A percentile compares a stretch with the other conserved stretches of the same genome.
phyloP scores from a whole-genome alignment of 2,113 vertebrate species.

The human (Homo sapiens) region DNA sequence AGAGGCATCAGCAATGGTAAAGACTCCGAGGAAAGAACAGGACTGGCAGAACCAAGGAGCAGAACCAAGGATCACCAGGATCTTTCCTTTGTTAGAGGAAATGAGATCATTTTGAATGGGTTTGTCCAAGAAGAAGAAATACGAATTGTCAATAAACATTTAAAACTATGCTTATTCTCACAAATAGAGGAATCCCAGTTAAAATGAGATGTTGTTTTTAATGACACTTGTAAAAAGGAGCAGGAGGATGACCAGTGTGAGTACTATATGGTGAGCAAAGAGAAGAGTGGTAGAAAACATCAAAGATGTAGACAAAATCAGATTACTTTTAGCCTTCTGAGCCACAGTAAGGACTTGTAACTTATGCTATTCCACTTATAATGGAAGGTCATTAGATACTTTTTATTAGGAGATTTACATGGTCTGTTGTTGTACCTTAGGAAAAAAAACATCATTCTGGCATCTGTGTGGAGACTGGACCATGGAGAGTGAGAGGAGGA shows the following conservation, averaged over 20 bases:
- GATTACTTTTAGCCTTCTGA: neutral
- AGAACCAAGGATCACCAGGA: neutral
- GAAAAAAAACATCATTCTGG: neutral
- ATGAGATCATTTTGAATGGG: neutral
- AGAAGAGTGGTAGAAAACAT: neutral
- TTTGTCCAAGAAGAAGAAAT: neutral
- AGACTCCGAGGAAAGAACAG: neutral
- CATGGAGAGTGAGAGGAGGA: neutral
- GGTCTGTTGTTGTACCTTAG: neutral
- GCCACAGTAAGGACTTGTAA: neutral
- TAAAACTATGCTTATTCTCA: neutral
- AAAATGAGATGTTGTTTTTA: neutral
- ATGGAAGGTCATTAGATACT: neutral
- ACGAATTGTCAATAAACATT: neutral
- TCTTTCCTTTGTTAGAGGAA: neutral
- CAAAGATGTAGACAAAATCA: neutral
- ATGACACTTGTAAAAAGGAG: neutral
- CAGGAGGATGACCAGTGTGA: neutral
- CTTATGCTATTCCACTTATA: neutral
- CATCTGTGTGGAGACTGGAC: neutral
- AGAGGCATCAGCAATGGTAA: neutral
- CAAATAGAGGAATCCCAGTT: neutral
- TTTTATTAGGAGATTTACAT: neutral
- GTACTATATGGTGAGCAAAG: neutral
- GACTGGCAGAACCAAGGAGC: neutral